Evolutionary conservation across 2,797 vertebrate genomes (phyloP), one percentile per base, ranked within the genome.

Genomic region (Pangasius djambal): DNA sequence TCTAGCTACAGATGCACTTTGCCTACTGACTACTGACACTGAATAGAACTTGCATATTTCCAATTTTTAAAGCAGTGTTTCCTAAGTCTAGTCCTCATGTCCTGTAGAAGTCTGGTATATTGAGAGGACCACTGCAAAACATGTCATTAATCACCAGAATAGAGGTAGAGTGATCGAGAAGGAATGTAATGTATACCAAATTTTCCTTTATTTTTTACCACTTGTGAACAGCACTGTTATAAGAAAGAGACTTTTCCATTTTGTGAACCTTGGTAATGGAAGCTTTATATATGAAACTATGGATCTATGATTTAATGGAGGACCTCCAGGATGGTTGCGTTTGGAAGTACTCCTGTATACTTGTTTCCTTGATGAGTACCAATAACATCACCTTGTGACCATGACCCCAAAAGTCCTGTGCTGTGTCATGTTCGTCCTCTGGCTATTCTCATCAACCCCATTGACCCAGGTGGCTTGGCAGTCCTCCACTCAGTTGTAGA

Each of bases 401-500:
- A 15, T 83, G 28, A 83, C 13, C 59, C 13, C 16, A 13, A 20
- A 69, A 12, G 40, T 69, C 16, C n/a, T 67, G 6, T 65, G 15
- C 40, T 44, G n/a, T 69, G 40, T 69, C 37, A n/a, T 12, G 5
- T 16, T 22, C 15, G n/a, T 83, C 20, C 55, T 83, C 34, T 83
- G 44, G 63, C 8, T 84, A 50, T 69, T 84, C 63, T 48, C 69
- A 16, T 50, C 8, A 67, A 69, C 63, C 34, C 16, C 40, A 50
- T n/a, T 34, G n/a, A 50, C 28, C n/a, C 48, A 85, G 48, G 83
- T 85, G 83, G 48, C 40, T 85, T 70, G 65, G 50, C 50, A 81
- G 77, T 81, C 16, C 52, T 81, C 18, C 18, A 37, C 31, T 59
- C 31, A 37, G 31, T 63, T 63, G 59, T 83, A 4, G 61, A 65